Evolutionary conservation across 2,113 vertebrate genomes (phyloP).

Genomic region (Desmodus rotundus): DNA sequence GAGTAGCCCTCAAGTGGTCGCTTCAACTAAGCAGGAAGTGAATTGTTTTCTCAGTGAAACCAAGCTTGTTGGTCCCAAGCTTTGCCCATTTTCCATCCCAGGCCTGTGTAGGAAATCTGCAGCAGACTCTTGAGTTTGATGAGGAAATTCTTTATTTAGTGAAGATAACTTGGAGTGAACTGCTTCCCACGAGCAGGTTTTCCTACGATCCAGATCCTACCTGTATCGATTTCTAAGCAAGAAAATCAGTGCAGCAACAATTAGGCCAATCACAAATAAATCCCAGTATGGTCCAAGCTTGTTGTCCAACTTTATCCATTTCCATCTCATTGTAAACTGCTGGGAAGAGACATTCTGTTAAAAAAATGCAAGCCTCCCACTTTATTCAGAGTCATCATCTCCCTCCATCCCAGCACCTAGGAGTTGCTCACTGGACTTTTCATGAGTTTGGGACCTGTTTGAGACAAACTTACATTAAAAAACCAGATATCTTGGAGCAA

Average conservation of each 20-base stretch:
- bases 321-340: constrained; percentile 68
- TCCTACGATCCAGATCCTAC: constrained; percentile 30
- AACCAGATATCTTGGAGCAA: constrained; percentile 46
- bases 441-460: neutral
- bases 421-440: neutral
- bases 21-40: neutral
- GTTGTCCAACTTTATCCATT: constrained; percentile 47
- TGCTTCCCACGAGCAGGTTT: neutral
- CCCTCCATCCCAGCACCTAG: neutral
- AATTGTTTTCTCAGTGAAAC: neutral
- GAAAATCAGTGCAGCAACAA: constrained; percentile 63
- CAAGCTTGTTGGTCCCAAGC: too few relatives aligned
- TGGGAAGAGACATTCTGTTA: constrained; percentile 5
- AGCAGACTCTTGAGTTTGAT: neutral
- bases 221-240: constrained; percentile 50
- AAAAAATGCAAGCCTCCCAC: neutral
- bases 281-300: constrained; percentile 69
- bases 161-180: constrained; percentile 11
- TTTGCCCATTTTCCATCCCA: neutral
- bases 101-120: neutral
- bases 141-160: constrained; percentile 59
- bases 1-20: neutral
- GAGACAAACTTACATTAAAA: constrained; percentile 63
- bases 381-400: neutral
- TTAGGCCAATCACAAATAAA: constrained; percentile 65